Percentiles rank a stretch among this genome's conserved stretches.
These are phyloP conservation scores for Ceratoteleas bidentatus DNA, from an alignment of 1,140 invertebrate genomes.

Conservation along the genomic window DNA sequence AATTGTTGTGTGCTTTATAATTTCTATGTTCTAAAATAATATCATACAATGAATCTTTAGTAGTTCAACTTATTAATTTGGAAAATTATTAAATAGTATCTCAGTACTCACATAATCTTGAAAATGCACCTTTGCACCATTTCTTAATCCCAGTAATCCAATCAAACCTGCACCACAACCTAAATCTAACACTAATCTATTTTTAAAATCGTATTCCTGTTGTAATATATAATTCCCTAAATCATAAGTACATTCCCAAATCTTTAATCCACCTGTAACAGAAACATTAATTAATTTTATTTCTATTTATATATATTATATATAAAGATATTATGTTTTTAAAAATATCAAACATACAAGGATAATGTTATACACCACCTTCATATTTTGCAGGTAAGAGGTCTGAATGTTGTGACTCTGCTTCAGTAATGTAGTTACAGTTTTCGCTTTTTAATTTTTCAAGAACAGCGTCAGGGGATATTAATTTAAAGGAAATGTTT, in stretches of 20 bases:
- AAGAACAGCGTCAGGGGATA: constrained; percentile 75
- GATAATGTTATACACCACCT: constrained; percentile 78
- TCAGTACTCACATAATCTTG: constrained; percentile 91
- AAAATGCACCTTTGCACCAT: constrained; percentile 88
- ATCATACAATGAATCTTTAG: no score
- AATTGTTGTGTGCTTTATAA: constrained; percentile 87
- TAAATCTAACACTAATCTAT: constrained; percentile 87
- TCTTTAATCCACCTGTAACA: constrained; percentile 89
- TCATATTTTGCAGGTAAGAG: constrained; percentile 87
- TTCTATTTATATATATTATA: not conserved
- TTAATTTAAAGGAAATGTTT: constrained; percentile 80
- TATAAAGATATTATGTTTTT: not conserved
- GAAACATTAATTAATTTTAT: constrained; percentile 36
- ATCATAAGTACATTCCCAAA: constrained; percentile 94
- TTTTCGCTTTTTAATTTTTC: constrained; percentile 73
- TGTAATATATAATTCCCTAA: constrained; percentile 84
- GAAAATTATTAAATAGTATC: constrained; percentile 10
- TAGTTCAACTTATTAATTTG: no score
- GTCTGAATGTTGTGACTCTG: constrained; percentile 87
- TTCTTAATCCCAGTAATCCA: constrained; percentile 86
- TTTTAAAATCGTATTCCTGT: constrained; percentile 78
- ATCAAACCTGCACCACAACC: constrained; percentile 93
- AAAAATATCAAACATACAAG: not conserved
- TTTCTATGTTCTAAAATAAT: constrained; percentile 88
- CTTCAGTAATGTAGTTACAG: constrained; percentile 80